Percentiles rank a stretch among this genome's conserved stretches.
Conservation (phyloP, 2,888 invertebrate species). For the Dasypolia templi region DNA sequence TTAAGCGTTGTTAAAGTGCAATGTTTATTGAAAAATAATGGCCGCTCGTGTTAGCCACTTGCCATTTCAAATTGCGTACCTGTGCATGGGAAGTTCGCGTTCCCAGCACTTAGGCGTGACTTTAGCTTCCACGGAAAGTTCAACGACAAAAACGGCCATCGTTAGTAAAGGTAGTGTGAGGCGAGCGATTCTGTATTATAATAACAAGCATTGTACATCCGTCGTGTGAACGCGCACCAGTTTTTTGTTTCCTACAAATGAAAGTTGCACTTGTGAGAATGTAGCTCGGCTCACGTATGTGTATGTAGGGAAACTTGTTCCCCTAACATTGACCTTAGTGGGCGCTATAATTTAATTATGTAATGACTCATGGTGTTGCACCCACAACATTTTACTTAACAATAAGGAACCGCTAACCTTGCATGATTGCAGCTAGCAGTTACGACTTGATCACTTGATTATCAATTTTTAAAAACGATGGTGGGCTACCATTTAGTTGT, state of each 20-base stretch:
- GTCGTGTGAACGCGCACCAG: slow-evolving; percentile 86
- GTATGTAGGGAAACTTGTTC: slow-evolving; percentile 80
- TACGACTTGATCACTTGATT: slow-evolving; percentile 2
- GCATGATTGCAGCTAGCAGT: slow-evolving; percentile 13
- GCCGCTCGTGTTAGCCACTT: slow-evolving; percentile 55
- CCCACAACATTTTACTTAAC: slow-evolving; percentile 44
- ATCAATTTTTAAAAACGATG: slow-evolving; percentile 26
- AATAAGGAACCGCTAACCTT: slow-evolving; percentile 35
- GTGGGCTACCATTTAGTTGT: not conserved
- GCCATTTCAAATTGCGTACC: slow-evolving; percentile 66
- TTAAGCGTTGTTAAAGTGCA: slow-evolving; percentile 2
- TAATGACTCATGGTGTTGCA: slow-evolving; percentile 62
- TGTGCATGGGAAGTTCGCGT: slow-evolving; percentile 67
- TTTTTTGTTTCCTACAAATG: slow-evolving; percentile 88
- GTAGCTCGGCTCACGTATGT: slow-evolving; percentile 73
- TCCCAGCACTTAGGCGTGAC: slow-evolving; percentile 71
- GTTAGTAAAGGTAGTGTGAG: slow-evolving; percentile 58
- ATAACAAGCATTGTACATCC: slow-evolving; percentile 75
- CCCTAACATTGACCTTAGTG: slow-evolving; percentile 83
- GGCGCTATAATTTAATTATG: slow-evolving; percentile 61
- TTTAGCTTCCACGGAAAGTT: slow-evolving; percentile 80
- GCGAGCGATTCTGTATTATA: slow-evolving; percentile 72
- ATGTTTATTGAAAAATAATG: slow-evolving; percentile 49
- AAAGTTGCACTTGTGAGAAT: slow-evolving; percentile 89
- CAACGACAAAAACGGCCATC: slow-evolving; percentile 76